Evolutionary conservation across 2,113 vertebrate species (phyloP).

Genomic region (Microtus ochrogaster): DNA sequence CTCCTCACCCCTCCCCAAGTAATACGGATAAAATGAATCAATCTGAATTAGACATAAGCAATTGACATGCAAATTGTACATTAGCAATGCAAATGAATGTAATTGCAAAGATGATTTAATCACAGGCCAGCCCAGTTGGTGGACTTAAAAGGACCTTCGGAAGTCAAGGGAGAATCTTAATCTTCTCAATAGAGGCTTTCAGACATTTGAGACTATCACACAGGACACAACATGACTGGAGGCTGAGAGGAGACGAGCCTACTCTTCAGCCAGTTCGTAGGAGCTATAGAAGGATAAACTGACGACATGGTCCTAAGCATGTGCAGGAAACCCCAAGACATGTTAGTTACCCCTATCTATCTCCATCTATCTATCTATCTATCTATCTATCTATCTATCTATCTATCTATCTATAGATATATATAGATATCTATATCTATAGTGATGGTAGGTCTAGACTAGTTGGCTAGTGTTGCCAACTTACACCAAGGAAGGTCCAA

Average conservation of each 20-base stretch:
- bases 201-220: background rate
- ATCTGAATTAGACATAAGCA: conserved; percentile 56
- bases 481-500: background rate
- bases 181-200: conserved; percentile 17
- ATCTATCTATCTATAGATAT: too few species aligned
- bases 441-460: background rate
- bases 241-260: background rate
- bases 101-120: conserved; percentile 74
- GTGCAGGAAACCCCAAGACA: background rate
- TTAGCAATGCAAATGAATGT: conserved; percentile 77
- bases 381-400: too few species aligned
- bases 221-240: background rate
- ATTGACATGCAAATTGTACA: conserved; percentile 70
- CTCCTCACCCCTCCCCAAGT: background rate
- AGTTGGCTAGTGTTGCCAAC: accelerated
- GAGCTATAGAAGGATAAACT: background rate
- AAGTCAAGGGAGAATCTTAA: conserved; percentile 58
- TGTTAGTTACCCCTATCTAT: background rate
- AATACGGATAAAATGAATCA: conserved; percentile 63
- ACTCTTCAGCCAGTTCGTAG: background rate
- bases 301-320: background rate
- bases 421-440: too few species aligned
- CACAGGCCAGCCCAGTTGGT: conserved; percentile 49
- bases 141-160: conserved; percentile 53
- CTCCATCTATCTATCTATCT: too few species aligned